Percentiles rank a stretch among this genome's conserved stretches.
These are phyloP conservation scores for Percina caprodes DNA, from an alignment of 2,113 vertebrate genomes.

Conservation along the genomic window DNA sequence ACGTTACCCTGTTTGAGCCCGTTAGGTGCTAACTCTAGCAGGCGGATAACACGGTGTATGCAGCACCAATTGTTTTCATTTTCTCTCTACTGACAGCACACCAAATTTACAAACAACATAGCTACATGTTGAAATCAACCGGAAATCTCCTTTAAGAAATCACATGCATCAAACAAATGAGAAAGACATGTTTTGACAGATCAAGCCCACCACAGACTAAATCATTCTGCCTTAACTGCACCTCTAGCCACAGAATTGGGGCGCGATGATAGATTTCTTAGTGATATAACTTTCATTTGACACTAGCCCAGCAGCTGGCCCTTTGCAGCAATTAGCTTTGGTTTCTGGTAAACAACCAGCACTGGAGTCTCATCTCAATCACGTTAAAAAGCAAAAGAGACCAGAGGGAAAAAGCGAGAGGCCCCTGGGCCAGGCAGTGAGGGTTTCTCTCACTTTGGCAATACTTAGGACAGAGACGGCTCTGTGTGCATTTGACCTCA, in stretches of 20 bases:
- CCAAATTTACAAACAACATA: too few relatives aligned
- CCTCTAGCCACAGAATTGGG: background rate
- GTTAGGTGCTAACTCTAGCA: too few relatives aligned
- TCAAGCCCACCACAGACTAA: constrained; percentile 5
- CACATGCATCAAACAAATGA: background rate
- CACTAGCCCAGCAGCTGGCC: constrained; percentile 27
- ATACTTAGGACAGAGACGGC: constrained; percentile 55
- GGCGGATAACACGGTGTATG: too few relatives aligned
- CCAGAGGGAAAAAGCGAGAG: constrained; percentile 17
- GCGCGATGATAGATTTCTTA: constrained; percentile 18
- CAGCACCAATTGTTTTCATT: too few relatives aligned
- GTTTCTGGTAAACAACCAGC: constrained; percentile 29
- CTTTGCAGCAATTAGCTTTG: constrained; percentile 48
- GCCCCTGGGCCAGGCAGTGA: constrained; percentile 1
- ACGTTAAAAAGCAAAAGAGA: constrained; percentile 8
- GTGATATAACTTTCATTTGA: constrained; percentile 32
- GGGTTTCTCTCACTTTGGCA: constrained; percentile 63
- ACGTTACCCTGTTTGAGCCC: too few relatives aligned
- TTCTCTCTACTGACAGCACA: too few relatives aligned
- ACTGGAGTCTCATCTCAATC: constrained; percentile 10
- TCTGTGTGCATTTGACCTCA: constrained; percentile 62
- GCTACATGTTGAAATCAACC: too few relatives aligned
- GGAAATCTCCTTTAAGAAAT: background rate
- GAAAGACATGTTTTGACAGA: background rate
- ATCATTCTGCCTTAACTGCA: constrained; percentile 14